Conservation (phyloP, 2,888 invertebrate species). For the Limenitis camilla region DNA sequence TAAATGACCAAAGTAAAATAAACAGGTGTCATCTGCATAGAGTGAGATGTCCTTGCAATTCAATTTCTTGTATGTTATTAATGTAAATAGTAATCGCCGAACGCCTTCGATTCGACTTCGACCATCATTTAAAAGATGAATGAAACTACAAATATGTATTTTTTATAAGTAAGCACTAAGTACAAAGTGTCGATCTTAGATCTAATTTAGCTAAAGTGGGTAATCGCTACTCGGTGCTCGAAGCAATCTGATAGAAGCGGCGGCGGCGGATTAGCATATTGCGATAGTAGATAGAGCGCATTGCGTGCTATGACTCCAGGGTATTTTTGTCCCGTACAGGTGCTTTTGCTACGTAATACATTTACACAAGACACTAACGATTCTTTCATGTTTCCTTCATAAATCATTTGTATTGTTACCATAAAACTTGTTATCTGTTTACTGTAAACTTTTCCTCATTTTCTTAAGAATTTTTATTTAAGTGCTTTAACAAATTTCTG, state of each 20-base stretch:
- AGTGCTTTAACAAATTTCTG: background rate
- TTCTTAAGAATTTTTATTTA: background rate
- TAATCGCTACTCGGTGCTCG: no score
- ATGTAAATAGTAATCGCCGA: no score
- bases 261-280: constrained; percentile 36
- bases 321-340: constrained; percentile 22
- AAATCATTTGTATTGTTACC: constrained; percentile 16
- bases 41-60: no score
- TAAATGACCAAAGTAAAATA: no score
- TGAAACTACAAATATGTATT: no score
- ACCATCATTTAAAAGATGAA: no score
- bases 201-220: constrained; percentile 7
- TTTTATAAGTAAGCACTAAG: no score
- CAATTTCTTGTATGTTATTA: no score
- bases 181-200: background rate
- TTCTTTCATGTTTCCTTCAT: constrained; percentile 19
- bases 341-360: constrained; percentile 18
- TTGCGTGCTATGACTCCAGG: constrained; percentile 20
- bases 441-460: constrained; percentile 4
- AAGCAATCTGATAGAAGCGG: constrained; percentile 42
- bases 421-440: constrained; percentile 14
- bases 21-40: no score
- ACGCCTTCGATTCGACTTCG: no score
- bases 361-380: constrained; percentile 21
- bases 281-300: constrained; percentile 35